Conservation (phyloP, 2,888 invertebrate species). For the Nemotelus nigrinus region DNA sequence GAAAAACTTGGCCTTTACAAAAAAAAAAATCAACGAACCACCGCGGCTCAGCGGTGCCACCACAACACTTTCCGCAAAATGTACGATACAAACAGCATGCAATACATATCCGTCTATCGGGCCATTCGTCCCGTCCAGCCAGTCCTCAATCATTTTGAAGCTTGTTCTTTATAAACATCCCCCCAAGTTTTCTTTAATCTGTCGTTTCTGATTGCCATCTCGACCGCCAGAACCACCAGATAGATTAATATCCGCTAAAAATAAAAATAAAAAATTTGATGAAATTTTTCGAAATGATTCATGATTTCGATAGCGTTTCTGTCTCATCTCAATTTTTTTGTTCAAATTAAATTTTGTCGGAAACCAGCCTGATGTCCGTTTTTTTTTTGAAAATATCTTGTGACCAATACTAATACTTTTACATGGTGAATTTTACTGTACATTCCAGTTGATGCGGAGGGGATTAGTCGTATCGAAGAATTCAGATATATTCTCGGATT, state of each 20-base stretch:
- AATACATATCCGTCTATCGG: not conserved
- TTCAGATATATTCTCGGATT: too few relatives aligned
- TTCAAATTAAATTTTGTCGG: too few relatives aligned
- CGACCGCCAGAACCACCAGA: not conserved
- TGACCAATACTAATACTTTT: too few relatives aligned
- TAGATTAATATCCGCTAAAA: conserved; percentile 29
- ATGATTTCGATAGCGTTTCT: not conserved
- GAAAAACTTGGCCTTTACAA: not conserved
- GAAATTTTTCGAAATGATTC: conserved; percentile 32
- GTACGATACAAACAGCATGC: conserved; percentile 4
- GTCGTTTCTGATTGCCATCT: not conserved
- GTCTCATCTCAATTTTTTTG: not conserved
- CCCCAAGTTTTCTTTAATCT: not conserved
- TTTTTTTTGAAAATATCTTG: too few relatives aligned
- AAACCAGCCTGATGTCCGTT: too few relatives aligned
- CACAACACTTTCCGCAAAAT: not conserved
- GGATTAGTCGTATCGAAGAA: too few relatives aligned
- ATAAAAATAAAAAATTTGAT: conserved; percentile 29
- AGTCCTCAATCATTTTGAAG: conserved; percentile 30
- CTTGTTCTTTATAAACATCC: conserved; percentile 27
- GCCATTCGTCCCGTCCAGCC: not conserved
- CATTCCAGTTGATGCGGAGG: too few relatives aligned
- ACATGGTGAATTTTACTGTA: too few relatives aligned
- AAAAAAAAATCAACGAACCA: not conserved
- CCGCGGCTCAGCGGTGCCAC: not conserved